Percentiles rank a stretch among this genome's conserved stretches.
Conservation (phyloP, 2,113 vertebrate genomes). For the Pogona vitticeps region DNA sequence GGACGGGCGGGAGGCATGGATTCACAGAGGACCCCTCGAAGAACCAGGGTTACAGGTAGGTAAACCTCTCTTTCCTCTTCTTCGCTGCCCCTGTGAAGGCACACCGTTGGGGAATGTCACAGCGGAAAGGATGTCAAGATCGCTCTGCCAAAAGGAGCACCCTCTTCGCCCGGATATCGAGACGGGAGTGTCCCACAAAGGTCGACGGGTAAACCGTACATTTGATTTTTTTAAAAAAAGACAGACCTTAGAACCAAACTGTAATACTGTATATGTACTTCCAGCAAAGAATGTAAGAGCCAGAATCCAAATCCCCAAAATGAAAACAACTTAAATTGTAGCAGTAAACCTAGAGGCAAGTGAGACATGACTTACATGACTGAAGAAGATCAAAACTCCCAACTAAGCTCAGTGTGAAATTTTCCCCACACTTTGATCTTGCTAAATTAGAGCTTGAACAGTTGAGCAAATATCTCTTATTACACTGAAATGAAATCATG, state of each 20-base stretch:
- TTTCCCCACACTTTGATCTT: neutral
- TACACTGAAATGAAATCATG: neutral
- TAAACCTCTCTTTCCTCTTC: too few species aligned
- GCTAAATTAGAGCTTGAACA: neutral
- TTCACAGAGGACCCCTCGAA: too few species aligned
- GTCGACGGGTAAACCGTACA: conserved; percentile 1
- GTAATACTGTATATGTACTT: neutral
- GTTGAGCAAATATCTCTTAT: neutral
- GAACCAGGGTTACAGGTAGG: too few species aligned
- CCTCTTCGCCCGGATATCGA: too few species aligned
- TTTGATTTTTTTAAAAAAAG: neutral
- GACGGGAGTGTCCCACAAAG: too few species aligned
- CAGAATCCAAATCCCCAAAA: neutral
- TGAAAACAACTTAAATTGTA: conserved; percentile 1
- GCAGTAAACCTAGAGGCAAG: neutral
- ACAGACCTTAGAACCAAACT: neutral
- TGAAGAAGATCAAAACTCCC: neutral
- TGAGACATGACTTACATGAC: neutral
- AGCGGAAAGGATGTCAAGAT: too few species aligned
- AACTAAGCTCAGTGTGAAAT: neutral
- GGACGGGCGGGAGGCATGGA: too few species aligned
- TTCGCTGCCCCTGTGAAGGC: too few species aligned
- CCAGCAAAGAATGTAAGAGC: conserved; percentile 1
- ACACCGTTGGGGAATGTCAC: too few species aligned
- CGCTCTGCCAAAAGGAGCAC: too few species aligned